These are phyloP conservation scores for Cheilosia variabilis DNA, from an alignment of 2,888 invertebrate genomes.

Conservation along the genomic window DNA sequence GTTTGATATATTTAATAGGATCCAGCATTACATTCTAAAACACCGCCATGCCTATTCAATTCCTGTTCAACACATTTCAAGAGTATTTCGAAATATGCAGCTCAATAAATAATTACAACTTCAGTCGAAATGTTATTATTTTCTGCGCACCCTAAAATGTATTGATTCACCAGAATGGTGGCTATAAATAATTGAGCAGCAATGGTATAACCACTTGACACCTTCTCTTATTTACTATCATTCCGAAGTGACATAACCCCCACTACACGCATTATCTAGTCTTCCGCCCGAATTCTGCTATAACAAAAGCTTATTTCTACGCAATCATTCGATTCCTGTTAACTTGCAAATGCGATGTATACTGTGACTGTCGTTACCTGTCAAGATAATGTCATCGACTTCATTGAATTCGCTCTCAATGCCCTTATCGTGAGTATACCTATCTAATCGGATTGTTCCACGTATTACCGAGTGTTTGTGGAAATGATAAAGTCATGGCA, in stretches of 20 bases:
- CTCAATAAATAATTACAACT: too few relatives aligned
- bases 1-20: too few relatives aligned
- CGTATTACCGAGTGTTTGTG: neutral
- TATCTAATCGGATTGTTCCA: conserved; percentile 3
- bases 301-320: neutral
- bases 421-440: neutral
- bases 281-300: neutral
- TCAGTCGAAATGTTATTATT: too few relatives aligned
- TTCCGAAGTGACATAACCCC: neutral
- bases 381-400: conserved; percentile 51
- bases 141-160: too few relatives aligned
- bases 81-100: too few relatives aligned
- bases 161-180: too few relatives aligned
- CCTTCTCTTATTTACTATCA: neutral
- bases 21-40: too few relatives aligned
- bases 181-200: too few relatives aligned
- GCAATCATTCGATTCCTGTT: neutral
- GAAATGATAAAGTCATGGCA: neutral
- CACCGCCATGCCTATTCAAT: too few relatives aligned
- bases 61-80: too few relatives aligned
- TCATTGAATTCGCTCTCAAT: conserved; percentile 15
- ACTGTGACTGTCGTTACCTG: conserved; percentile 22
- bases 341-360: conserved; percentile 9
- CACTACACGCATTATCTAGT: neutral
- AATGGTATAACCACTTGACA: neutral